Evolutionary conservation across 2,888 invertebrate species (phyloP), one percentile per base, ranked within the genome.

Genomic region (Mamestra brassicae): DNA sequence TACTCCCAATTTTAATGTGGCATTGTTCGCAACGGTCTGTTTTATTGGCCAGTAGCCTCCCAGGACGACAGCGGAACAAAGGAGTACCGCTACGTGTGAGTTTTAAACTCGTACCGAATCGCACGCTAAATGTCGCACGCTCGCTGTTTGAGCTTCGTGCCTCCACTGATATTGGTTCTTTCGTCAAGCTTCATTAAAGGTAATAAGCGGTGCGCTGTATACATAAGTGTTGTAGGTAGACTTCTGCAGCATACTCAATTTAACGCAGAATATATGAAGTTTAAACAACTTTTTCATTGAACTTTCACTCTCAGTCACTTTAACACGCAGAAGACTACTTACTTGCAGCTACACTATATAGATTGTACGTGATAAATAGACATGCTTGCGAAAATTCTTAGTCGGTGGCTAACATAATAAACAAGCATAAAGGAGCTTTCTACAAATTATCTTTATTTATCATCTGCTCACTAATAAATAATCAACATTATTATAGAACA

Each of bases 41-140:
- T 93, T 92, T 92, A 93, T 92, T 90, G 81, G 89, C 86, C 92
- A 81, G 93, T 92, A 93, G 93, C 92, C 92, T 90, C 90, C 89
- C 90, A 90, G 89, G 82, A 87, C 84, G 89, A 80, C 73, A 81
- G 82, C 76, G 87, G 86, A 92, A 92, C 91, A 92, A 93, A 92
- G 87, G 85, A 88, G 85, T 89, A 89, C 91, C 90, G 91, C 91
- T 89, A 90, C 78, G 79, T 83, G 78, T 82, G 85, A 81, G 69
- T 80, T 82, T 88, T 85, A 87, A 88, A 85, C 76, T 86, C 78
- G 78, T 83, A 84, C 81, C 85, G 85, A 89, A 87, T 87, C 84
- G 86, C 73, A 68, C 71, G 80, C 72, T 76, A 79, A 83, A 79
- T 77, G 77, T 85, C 81, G 79, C 75, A 54, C 83, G 80, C 82